Evolutionary conservation across 2,888 invertebrate species (phyloP), one percentile per base, ranked within the genome.

Genomic region (Melanophora roralis): DNA sequence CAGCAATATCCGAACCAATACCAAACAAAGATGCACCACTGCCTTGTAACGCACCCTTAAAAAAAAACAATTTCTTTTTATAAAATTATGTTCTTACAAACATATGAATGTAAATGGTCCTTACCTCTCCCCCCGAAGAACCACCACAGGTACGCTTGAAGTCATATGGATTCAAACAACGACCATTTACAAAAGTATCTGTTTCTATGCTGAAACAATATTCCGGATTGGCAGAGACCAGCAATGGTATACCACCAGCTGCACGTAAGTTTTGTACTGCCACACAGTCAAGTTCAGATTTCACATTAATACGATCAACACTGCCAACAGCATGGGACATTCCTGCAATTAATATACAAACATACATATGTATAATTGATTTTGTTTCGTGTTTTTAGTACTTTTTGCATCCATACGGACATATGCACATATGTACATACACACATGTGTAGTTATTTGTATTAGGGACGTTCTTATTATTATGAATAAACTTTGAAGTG

Each of bases 161-260:
- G 86, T 96, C 93, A 88, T 97, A 96, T 0, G 98, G 97, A 91
- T 98, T 98, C 82, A 91, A 92, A 0, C 96, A 95, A 43, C 93
- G 91, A 0, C 98, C 97, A 40, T 93, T 93, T 0, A 96, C 91
- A 62, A 93, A 92, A 88, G 96, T 97, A 62, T 92, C 92, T 8
- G 95, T 94, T 90, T 98, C 97, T 93, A 95, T 96, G 88, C 96
- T 96, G 87, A 97, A 91, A 85, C 97, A 97, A 80, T 96, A 92
- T 87, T 98, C 97, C 0, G 97, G 96, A 0, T 95, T 95, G 86
- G 96, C 96, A 16, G 96, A 95, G 0, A 96, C 93, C 14, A 95
- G 92, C 40, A 98, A 89, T 0, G 95, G 94, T 69, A 98, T 94
- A 8, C 93, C 96, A 0, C 97, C 97, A 0, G 96, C 95, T 7